Evolutionary conservation across 1,140 invertebrate genomes (phyloP).

Genomic region (Lysiphlebus fabarum): DNA sequence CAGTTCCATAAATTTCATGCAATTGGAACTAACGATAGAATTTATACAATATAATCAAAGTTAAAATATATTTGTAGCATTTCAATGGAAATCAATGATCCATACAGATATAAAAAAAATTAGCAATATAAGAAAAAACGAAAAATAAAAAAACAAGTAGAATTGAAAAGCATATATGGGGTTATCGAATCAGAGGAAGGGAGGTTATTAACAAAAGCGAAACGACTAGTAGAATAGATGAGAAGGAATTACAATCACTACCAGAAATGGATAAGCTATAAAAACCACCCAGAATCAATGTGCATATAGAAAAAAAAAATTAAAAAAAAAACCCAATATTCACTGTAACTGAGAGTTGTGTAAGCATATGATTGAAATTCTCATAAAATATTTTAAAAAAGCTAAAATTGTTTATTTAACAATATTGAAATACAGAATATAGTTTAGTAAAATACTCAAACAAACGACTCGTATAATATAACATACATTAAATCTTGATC

Average conservation of each 20-base stretch:
- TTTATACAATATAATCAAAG: not conserved
- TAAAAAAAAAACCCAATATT: too few relatives aligned
- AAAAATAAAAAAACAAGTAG: conserved; percentile 1
- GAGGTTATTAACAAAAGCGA: not conserved
- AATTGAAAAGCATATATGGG: not conserved
- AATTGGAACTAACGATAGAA: conserved; percentile 8
- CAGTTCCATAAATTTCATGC: not conserved
- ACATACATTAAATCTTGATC: conserved; percentile 36
- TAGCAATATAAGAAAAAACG: not conserved
- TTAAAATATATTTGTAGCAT: conserved; percentile 3
- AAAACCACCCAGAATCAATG: not conserved
- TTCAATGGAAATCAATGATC: conserved; percentile 4
- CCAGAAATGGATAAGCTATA: not conserved
- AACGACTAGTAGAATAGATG: conserved; percentile 3
- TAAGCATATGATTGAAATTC: too few relatives aligned
- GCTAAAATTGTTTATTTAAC: too few relatives aligned
- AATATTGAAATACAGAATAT: too few relatives aligned
- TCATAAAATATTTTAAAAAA: too few relatives aligned
- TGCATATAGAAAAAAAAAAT: not conserved
- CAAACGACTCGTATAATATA: too few relatives aligned
- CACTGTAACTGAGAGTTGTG: not conserved
- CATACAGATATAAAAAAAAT: not conserved
- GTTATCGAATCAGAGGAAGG: not conserved
- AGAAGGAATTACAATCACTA: not conserved
- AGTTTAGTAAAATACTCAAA: too few relatives aligned